These are phyloP conservation scores for Crotalus helleri DNA, from an alignment of 2,113 vertebrate species.

Conservation along the genomic window DNA sequence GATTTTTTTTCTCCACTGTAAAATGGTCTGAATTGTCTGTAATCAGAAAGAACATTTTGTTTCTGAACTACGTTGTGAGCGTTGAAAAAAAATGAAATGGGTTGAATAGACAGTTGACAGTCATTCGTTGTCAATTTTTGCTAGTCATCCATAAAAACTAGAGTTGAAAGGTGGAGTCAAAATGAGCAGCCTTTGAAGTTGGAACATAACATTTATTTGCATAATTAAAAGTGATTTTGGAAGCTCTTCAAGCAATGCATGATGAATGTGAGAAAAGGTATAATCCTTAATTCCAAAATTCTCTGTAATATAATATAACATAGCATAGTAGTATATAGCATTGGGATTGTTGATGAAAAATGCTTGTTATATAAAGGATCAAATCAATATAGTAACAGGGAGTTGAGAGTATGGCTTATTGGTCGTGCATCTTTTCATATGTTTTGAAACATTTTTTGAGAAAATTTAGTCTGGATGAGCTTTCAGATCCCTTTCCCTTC, in stretches of 20 bases:
- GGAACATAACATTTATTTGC: conserved; percentile 56
- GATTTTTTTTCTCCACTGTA: conserved; percentile 49
- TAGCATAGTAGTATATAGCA: conserved; percentile 4
- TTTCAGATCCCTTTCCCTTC: neutral
- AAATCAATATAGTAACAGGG: neutral
- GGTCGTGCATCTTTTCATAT: neutral
- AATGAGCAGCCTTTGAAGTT: conserved; percentile 57
- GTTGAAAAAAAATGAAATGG: conserved; percentile 61
- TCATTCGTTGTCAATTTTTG: conserved; percentile 70
- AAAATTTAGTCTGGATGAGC: neutral
- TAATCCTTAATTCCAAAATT: conserved; percentile 48
- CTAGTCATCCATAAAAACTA: conserved; percentile 77
- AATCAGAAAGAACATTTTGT: conserved; percentile 57
- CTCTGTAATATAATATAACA: conserved; percentile 35
- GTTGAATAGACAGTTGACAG: conserved; percentile 78
- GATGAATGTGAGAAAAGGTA: conserved; percentile 48
- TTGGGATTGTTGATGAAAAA: neutral
- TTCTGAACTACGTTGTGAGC: conserved; percentile 57
- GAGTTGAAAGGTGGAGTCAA: conserved; percentile 63
- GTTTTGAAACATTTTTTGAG: neutral
- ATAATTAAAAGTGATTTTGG: conserved; percentile 61
- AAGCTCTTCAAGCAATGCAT: conserved; percentile 45
- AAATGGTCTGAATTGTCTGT: conserved; percentile 63
- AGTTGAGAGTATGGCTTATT: neutral
- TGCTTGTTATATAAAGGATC: neutral